Evolutionary conservation across 1,140 invertebrate species (phyloP), one percentile per base, ranked within the genome.

Genomic region (Bilobella aurantiaca): DNA sequence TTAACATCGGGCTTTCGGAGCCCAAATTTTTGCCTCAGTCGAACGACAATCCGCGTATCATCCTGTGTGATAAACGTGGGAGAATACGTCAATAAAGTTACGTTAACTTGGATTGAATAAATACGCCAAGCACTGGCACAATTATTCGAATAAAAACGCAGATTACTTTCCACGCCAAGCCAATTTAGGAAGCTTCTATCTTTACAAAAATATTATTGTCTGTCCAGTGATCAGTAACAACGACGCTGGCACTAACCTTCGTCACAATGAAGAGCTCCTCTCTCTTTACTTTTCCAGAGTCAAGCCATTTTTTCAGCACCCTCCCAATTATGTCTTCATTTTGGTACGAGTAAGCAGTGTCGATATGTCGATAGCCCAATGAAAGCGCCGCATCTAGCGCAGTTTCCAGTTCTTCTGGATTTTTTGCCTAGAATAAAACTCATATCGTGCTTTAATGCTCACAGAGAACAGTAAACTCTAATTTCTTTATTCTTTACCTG

Each of bases 201-300:
- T 30, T 3, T 30, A 3, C 3, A 61, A 61, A 28, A 58, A 46
- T 82, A 83, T 34, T 60, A 2, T 32, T n/a, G n/a, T n/a, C n/a
- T n/a, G n/a, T n/a, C n/a, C n/a, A n/a, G n/a, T n/a, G n/a, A n/a
- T n/a, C n/a, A n/a, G n/a, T n/a, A n/a, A n/a, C n/a, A n/a, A n/a
- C n/a, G n/a, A n/a, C n/a, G n/a, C n/a, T n/a, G n/a, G n/a, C n/a
- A 32, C 23, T 53, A 60, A 75, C 76, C 63, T 78, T 78, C 5
- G 78, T 79, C 1, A 72, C 73, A 34, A 78, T 74, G 60, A 78
- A 78, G 5, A 78, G 53, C 18, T 79, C 77, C 62, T 76, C 74
- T 14, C 78, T 62, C 58, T 70, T 76, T 8, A 79, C 23, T 63
- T 71, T 75, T 3, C 75, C 74, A 16, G 67, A 60, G 23, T 68